phyloP scores from a whole-genome alignment of 2,797 vertebrate genomes.

The Brachyrhaphis roseni region DNA sequence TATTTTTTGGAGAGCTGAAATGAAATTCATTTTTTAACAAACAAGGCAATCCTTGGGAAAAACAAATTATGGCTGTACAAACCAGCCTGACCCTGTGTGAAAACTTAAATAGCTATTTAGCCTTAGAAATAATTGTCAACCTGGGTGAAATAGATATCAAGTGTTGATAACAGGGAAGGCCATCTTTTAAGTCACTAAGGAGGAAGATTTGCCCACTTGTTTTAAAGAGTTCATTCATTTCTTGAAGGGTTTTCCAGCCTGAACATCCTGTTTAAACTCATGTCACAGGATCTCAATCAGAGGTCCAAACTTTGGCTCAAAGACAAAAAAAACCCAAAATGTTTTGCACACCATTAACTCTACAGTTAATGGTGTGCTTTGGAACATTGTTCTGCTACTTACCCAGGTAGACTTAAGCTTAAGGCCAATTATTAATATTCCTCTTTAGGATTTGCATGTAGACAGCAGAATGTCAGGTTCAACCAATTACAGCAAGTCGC shows the following conservation, averaged over 20 bases:
- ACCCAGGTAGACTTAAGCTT: not conserved
- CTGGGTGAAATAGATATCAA: not conserved
- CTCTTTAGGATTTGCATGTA: not conserved
- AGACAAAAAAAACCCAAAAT: too few species aligned
- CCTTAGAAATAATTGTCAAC: not conserved
- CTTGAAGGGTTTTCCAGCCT: not conserved
- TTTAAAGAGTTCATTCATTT: not conserved
- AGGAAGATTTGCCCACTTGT: not conserved
- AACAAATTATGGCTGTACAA: not conserved
- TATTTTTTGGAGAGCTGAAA: not conserved
- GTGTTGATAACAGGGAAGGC: not conserved
- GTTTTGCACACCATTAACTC: too few species aligned
- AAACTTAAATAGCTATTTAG: not conserved
- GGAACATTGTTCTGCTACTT: not conserved
- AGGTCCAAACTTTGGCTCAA: not conserved
- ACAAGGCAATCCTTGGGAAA: not conserved
- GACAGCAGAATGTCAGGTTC: not conserved
- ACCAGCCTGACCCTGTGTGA: not conserved
- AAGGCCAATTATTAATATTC: not conserved
- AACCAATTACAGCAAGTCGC: not conserved
- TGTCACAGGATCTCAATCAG: not conserved
- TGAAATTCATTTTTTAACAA: too few species aligned
- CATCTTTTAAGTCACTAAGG: not conserved
- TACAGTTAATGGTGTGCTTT: too few species aligned
- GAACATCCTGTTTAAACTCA: not conserved